Base-by-base conservation (phyloP, 1,140 invertebrate genomes). In the Caenorhabditis elegans region DNA sequence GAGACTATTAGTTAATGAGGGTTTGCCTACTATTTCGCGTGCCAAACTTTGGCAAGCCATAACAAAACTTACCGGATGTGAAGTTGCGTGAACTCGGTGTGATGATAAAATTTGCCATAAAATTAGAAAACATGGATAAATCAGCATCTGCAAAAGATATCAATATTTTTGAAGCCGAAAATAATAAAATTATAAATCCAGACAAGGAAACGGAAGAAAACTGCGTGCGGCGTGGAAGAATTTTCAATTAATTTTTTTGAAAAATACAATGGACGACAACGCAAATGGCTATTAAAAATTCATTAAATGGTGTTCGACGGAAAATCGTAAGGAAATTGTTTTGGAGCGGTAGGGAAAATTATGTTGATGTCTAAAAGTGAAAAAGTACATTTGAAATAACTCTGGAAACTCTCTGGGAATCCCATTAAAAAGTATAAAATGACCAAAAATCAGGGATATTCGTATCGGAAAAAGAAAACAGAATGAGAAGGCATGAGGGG, bases 101-200 rank as follows among this genome's bases (percentile, higher is more conserved):
- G 43, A 4, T 26, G 43, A 28, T 77, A 77, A 77, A 34, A 49
- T 48, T 13, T 77, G 76, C 76, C 48, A 51, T 77, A 77, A 19
- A 49, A 49, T 34, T 28, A 77, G n/a, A 15, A 77, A 77, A 46
- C 76, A 77, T 1, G 76, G 46, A 43, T 70, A 70, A 13, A 77
- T 28, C 10, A 77, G 76, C 76, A 49, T 49, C 36, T 39, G 34
- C n/a, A 24, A 75, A 46, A 39, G n/a, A n/a, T n/a, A n/a, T n/a
- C n/a, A n/a, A n/a, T n/a, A n/a, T n/a, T n/a, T n/a, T n/a, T n/a
- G n/a, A n/a, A n/a, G n/a, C n/a, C n/a, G n/a, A n/a, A n/a, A n/a
- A n/a, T n/a, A n/a, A n/a, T n/a, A n/a, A n/a, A n/a, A n/a, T n/a
- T n/a, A n/a, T n/a, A n/a, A n/a, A n/a, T n/a, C n/a, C n/a, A n/a